Conservation (phyloP, 2,113 vertebrate genomes). For the Platichthys stellatus region DNA sequence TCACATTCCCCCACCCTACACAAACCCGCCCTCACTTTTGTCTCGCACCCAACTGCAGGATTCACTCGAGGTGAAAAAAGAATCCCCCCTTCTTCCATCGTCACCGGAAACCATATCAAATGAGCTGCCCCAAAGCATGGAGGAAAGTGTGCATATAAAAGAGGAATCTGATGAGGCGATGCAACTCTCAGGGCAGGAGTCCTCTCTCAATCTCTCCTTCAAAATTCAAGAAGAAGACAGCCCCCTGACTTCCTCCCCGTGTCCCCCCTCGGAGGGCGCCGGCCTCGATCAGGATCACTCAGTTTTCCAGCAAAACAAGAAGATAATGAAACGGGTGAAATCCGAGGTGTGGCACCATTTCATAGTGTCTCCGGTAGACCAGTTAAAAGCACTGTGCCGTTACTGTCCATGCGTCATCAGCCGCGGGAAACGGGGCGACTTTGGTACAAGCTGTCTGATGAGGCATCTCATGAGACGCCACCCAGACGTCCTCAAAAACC, state of each 20-base stretch:
- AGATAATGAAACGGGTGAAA: constrained; percentile 93
- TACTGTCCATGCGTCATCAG: constrained; percentile 94
- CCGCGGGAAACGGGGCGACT: constrained; percentile 91
- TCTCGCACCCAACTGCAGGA: constrained; percentile 84
- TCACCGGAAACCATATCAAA: constrained; percentile 87
- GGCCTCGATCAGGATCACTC: constrained; percentile 79
- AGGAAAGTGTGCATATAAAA: constrained; percentile 77
- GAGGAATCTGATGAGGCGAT: constrained; percentile 84
- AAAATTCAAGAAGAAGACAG: constrained; percentile 80
- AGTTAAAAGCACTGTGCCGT: constrained; percentile 92
- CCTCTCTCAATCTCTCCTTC: constrained; percentile 82
- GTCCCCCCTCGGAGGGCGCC: constrained; percentile 78
- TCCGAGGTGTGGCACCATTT: constrained; percentile 98
- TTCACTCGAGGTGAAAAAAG: constrained; percentile 80
- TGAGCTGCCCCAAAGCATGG: constrained; percentile 73
- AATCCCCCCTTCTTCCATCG: constrained; percentile 77
- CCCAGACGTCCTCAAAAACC: constrained; percentile 89
- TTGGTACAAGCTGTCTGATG: constrained; percentile 96
- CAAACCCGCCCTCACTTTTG: constrained; percentile 88
- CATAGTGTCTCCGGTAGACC: constrained; percentile 89
- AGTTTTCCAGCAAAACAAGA: constrained; percentile 94
- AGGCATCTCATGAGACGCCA: constrained; percentile 92
- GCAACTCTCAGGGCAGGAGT: constrained; percentile 79
- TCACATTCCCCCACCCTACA: constrained; percentile 89
- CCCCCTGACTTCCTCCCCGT: constrained; percentile 82